phyloP scores from a whole-genome alignment of 2,797 vertebrate genomes.

The Tarsius wallacei region DNA sequence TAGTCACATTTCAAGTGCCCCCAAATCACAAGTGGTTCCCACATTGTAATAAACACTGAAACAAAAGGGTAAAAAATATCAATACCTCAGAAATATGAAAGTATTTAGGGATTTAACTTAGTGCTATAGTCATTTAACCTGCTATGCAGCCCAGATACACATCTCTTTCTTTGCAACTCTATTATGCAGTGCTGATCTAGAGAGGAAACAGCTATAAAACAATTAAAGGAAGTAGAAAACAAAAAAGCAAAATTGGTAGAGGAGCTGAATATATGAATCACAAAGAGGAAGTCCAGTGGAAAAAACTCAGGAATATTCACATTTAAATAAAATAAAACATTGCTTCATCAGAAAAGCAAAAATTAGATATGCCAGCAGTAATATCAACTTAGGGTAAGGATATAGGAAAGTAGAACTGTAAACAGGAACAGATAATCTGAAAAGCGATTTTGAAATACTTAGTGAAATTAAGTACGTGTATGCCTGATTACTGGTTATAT shows the following conservation, averaged over 20 bases:
- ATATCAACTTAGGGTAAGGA: background rate
- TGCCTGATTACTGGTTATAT: background rate
- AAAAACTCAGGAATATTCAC: background rate
- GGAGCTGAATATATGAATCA: background rate
- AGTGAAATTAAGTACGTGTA: background rate
- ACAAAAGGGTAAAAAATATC: background rate
- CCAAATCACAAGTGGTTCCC: background rate
- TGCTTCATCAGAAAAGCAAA: background rate
- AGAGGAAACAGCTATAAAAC: background rate
- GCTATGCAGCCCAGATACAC: background rate
- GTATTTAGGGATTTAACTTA: conserved; percentile 25
- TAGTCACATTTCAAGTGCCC: background rate
- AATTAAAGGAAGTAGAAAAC: background rate
- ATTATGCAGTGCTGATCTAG: background rate
- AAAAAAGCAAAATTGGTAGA: background rate
- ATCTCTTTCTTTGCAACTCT: background rate
- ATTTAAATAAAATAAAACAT: background rate
- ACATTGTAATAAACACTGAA: background rate
- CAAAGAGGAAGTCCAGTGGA: background rate
- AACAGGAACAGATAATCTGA: background rate
- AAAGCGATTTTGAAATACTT: background rate
- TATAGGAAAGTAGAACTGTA: background rate
- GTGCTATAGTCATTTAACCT: background rate
- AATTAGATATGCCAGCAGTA: background rate
- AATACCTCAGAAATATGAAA: background rate